These are phyloP conservation scores for Polyploca ridens DNA, from an alignment of 2,888 invertebrate genomes.

Conservation along the genomic window DNA sequence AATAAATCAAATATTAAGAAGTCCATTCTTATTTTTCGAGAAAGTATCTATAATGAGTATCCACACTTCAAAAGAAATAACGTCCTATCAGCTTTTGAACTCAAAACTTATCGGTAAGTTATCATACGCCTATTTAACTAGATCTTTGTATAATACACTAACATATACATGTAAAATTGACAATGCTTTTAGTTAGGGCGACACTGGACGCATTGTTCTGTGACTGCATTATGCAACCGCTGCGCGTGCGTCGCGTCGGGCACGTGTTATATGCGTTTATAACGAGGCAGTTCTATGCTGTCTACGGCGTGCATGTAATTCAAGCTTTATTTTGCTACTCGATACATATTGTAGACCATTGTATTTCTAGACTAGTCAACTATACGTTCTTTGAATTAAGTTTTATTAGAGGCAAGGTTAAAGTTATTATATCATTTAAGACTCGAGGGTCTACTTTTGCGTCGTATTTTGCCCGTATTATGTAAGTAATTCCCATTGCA, in stretches of 20 bases:
- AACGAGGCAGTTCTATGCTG: neutral
- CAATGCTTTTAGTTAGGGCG: slow-evolving; percentile 34
- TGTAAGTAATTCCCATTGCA: no score
- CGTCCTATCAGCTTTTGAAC: no score
- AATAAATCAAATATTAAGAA: no score
- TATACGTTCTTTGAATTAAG: neutral
- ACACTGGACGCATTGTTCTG: slow-evolving; percentile 44
- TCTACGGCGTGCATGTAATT: neutral
- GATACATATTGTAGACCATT: neutral
- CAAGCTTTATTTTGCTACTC: slow-evolving; percentile 6
- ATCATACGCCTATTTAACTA: neutral
- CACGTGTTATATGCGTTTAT: slow-evolving; percentile 36
- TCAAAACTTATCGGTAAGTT: no score
- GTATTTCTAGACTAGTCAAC: neutral
- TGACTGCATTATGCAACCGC: slow-evolving; percentile 59
- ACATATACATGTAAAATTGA: neutral
- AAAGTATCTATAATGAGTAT: no score
- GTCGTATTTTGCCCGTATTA: no score
- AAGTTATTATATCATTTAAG: neutral
- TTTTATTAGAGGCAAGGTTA: neutral
- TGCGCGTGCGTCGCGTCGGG: slow-evolving; percentile 24
- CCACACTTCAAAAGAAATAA: no score
- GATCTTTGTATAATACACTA: neutral
- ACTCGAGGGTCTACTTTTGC: no score
- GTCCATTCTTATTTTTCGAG: no score